Evolutionary conservation across 2,113 vertebrate genomes (phyloP).

Genomic region (Conger conger): DNA sequence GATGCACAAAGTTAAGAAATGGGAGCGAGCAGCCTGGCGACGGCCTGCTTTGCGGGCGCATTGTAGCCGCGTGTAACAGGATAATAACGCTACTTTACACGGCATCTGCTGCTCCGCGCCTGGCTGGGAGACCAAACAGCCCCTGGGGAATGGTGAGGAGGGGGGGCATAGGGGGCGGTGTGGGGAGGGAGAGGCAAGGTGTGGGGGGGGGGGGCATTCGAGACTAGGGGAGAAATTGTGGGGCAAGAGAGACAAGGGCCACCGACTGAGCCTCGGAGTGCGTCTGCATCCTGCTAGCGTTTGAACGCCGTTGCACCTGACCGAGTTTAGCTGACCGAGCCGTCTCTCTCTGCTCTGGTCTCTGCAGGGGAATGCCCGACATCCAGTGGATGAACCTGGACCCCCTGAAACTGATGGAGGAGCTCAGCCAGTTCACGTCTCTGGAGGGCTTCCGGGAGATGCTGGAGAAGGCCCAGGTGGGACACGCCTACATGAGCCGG

Average conservation of each 20-base stretch:
- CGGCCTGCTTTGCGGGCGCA: slow-evolving; percentile 58
- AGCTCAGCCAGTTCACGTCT: slow-evolving; percentile 90
- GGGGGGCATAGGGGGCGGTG: background rate
- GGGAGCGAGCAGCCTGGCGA: slow-evolving; percentile 64
- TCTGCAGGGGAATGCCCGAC: slow-evolving; percentile 84
- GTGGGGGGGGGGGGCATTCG: background rate
- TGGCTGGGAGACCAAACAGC: background rate
- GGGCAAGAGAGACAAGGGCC: background rate
- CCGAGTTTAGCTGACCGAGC: background rate
- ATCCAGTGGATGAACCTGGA: slow-evolving; percentile 99
- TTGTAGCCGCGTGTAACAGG: slow-evolving; percentile 85
- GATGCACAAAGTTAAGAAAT: slow-evolving; percentile 70
- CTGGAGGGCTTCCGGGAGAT: slow-evolving; percentile 94
- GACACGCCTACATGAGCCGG: slow-evolving; percentile 93
- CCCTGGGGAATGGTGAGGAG: background rate
- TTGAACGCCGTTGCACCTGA: background rate
- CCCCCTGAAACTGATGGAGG: slow-evolving; percentile 90
- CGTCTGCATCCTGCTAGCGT: background rate
- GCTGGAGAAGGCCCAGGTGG: slow-evolving; percentile 95
- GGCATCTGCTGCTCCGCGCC: slow-evolving; percentile 60
- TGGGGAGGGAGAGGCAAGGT: background rate
- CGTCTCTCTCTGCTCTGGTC: slow-evolving; percentile 28
- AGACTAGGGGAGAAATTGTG: background rate
- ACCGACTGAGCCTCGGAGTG: background rate
- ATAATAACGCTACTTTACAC: slow-evolving; percentile 88